Evolutionary conservation across 2,113 vertebrate species (phyloP).

Genomic region (Caloenas nicobarica): DNA sequence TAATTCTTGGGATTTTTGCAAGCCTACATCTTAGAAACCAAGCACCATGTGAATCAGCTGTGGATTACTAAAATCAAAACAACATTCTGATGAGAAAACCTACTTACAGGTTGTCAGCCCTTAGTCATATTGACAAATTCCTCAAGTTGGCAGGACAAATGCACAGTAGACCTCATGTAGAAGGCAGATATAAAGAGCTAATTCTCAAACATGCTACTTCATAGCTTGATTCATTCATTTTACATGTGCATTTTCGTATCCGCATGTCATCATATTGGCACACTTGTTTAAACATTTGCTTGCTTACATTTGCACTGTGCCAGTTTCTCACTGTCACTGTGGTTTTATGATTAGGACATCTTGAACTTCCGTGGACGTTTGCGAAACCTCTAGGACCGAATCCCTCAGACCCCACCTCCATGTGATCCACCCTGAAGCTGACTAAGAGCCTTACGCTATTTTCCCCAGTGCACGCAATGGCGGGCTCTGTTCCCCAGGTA

Average conservation of each 20-base stretch:
- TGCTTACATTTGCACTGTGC: background rate
- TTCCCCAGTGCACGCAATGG: background rate
- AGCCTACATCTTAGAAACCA: background rate
- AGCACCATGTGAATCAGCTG: background rate
- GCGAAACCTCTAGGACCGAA: background rate
- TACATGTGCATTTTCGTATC: background rate
- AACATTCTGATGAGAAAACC: background rate
- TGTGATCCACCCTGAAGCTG: background rate
- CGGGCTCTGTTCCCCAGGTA: background rate
- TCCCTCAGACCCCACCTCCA: background rate
- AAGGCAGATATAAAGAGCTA: background rate
- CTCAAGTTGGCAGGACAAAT: background rate
- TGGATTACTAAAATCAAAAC: slow-evolving; percentile 23
- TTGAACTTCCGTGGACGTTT: background rate
- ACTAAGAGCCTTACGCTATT: background rate
- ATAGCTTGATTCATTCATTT: background rate
- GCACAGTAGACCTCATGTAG: background rate
- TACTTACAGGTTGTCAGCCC: background rate
- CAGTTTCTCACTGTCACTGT: background rate
- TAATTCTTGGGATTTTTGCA: slow-evolving; percentile 26
- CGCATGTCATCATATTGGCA: background rate
- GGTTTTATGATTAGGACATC: background rate
- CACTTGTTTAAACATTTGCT: background rate
- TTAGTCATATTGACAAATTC: background rate
- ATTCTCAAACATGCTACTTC: background rate